These are phyloP conservation scores for Pollachius pollachius DNA, from an alignment of 2,113 vertebrate species.

Conservation along the genomic window DNA sequence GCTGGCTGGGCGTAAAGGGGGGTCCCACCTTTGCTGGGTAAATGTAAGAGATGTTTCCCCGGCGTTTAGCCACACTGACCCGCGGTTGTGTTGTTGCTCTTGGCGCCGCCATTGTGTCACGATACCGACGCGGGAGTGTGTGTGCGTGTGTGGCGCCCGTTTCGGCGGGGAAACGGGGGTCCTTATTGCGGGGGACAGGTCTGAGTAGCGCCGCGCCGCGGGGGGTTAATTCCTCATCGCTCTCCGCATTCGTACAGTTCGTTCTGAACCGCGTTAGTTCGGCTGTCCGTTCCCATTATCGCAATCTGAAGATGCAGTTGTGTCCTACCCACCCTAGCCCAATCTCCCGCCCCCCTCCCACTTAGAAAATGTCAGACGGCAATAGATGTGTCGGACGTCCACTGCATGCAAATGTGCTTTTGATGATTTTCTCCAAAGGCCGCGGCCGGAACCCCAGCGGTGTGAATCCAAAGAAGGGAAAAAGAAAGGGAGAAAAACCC, in stretches of 20 bases:
- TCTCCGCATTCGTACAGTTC: conserved; percentile 53
- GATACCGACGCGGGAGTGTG: no score
- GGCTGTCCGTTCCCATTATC: conserved; percentile 68
- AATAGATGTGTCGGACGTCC: conserved; percentile 65
- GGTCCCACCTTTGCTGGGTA: neutral
- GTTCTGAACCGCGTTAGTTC: conserved; percentile 69
- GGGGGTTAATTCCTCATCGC: conserved; percentile 67
- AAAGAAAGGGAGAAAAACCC: conserved; percentile 51
- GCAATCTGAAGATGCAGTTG: conserved; percentile 56
- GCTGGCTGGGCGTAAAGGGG: neutral
- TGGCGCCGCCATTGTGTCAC: conserved; percentile 43
- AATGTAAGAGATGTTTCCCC: conserved; percentile 10
- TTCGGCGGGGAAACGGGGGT: conserved; percentile 58
- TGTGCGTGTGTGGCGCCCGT: conserved; percentile 26
- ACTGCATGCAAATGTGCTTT: conserved; percentile 65
- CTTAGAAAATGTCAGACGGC: conserved; percentile 72
- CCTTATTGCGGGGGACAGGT: conserved; percentile 63
- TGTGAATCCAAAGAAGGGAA: conserved; percentile 51
- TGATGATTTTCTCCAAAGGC: conserved; percentile 61
- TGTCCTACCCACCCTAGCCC: no score
- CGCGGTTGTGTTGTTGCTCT: conserved; percentile 28
- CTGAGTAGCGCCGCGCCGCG: conserved; percentile 58
- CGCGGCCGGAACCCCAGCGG: conserved; percentile 47
- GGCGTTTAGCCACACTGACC: conserved; percentile 16
- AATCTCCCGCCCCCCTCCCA: no score